These are phyloP conservation scores for Erithacus rubecula DNA, from an alignment of 2,797 vertebrate genomes.

Conservation along the genomic window DNA sequence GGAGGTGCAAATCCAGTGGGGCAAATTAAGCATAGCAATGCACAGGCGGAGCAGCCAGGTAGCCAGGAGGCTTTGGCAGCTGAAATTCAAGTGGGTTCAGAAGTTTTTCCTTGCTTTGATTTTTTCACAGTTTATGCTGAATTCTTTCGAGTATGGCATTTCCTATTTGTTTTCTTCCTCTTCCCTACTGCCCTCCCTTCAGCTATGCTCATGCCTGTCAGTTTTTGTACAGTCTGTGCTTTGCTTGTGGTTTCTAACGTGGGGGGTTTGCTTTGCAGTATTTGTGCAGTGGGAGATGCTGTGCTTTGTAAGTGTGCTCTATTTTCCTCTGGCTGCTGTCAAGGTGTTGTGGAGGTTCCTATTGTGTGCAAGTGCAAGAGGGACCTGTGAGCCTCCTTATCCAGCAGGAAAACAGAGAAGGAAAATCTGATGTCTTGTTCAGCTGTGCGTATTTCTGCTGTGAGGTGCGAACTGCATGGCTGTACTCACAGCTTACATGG, in stretches of 20 bases:
- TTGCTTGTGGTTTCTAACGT: neutral
- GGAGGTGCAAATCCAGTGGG: constrained; percentile 65
- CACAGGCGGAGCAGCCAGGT: neutral
- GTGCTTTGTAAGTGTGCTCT: neutral
- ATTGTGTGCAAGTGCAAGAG: neutral
- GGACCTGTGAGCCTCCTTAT: neutral
- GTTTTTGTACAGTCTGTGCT: neutral
- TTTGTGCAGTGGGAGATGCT: neutral
- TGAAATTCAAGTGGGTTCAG: constrained; percentile 36
- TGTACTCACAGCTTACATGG: neutral
- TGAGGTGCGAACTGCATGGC: neutral
- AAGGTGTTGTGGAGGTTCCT: neutral
- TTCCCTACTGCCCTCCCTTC: neutral
- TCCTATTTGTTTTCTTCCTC: constrained; percentile 49
- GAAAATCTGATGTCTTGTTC: neutral
- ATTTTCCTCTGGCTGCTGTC: neutral
- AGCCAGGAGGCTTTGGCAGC: constrained; percentile 30
- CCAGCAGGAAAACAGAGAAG: neutral
- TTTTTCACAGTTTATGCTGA: neutral
- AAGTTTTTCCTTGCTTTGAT: constrained; percentile 34
- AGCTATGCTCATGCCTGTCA: neutral
- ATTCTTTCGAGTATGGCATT: constrained; percentile 32
- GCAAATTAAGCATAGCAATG: constrained; percentile 38
- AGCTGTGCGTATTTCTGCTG: neutral
- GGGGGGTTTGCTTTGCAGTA: neutral